Conservation (phyloP, 1,140 invertebrate species). For the Glossosoma conforme region DNA sequence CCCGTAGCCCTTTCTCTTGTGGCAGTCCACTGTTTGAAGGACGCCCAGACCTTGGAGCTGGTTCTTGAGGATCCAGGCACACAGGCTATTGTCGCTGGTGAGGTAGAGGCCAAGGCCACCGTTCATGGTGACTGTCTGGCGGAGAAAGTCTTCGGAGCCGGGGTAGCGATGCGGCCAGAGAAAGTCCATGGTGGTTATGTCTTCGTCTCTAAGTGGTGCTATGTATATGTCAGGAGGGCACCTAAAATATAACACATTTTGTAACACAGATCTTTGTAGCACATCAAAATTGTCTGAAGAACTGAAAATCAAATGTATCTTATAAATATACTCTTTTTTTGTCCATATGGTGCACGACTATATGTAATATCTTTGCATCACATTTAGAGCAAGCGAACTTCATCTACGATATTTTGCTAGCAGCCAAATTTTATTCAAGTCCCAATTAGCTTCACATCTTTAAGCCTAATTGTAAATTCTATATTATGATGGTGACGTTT, state of each 20-base stretch:
- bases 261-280: background rate
- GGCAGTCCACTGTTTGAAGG: conserved; percentile 21
- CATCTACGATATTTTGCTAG: no score
- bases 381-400: no score
- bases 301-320: no score
- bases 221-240: conserved; percentile 33
- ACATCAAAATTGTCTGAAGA: no score
- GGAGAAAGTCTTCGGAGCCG: conserved; percentile 32
- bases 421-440: no score
- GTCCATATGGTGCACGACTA: no score
- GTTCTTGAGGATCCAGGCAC: conserved; percentile 35
- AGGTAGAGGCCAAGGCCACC: conserved; percentile 34
- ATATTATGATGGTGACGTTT: no score
- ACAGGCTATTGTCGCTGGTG: conserved; percentile 29
- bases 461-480: no score
- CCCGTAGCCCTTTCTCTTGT: conserved; percentile 24
- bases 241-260: conserved; percentile 24
- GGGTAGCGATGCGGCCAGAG: conserved; percentile 34
- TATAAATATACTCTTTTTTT: no score
- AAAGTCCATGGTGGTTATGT: conserved; percentile 27
- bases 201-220: conserved; percentile 26
- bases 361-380: no score
- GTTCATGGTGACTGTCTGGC: conserved; percentile 31
- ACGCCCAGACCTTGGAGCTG: conserved; percentile 33
- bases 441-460: no score